Evolutionary conservation across 1,140 invertebrate genomes (phyloP).

Genomic region (Hylyphantes graminicola): DNA sequence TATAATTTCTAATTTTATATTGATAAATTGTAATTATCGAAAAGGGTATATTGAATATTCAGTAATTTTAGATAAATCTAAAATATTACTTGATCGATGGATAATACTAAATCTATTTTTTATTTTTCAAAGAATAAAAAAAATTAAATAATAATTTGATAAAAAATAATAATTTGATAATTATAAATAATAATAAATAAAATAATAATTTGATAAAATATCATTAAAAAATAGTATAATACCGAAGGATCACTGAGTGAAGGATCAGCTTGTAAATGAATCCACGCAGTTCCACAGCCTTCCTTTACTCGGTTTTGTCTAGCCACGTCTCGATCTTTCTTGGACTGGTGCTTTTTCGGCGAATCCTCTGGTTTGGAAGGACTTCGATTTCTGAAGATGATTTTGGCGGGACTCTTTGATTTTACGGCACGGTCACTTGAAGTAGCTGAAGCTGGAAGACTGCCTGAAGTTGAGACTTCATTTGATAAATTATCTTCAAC

Average conservation of each 20-base stretch:
- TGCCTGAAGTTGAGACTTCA: background rate
- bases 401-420: conserved; percentile 21
- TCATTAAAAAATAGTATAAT: conserved; percentile 14
- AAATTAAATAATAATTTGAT: background rate
- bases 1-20: too few species aligned
- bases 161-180: background rate
- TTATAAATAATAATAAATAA: background rate
- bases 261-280: conserved; percentile 80
- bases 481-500: background rate
- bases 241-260: conserved; percentile 84
- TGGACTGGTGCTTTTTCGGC: conserved; percentile 16
- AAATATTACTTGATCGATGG: too few species aligned
- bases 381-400: conserved; percentile 26
- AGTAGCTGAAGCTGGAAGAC: conserved; percentile 27
- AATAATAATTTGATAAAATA: background rate
- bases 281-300: conserved; percentile 80
- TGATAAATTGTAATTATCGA: too few species aligned
- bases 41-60: too few species aligned
- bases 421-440: background rate
- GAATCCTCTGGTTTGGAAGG: background rate
- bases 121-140: too few species aligned
- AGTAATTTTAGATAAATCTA: too few species aligned
- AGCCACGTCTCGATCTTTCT: background rate
- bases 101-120: too few species aligned
- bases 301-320: conserved; percentile 69